Base-by-base conservation (phyloP, 1,140 invertebrate species). In the Euschistus heros region DNA sequence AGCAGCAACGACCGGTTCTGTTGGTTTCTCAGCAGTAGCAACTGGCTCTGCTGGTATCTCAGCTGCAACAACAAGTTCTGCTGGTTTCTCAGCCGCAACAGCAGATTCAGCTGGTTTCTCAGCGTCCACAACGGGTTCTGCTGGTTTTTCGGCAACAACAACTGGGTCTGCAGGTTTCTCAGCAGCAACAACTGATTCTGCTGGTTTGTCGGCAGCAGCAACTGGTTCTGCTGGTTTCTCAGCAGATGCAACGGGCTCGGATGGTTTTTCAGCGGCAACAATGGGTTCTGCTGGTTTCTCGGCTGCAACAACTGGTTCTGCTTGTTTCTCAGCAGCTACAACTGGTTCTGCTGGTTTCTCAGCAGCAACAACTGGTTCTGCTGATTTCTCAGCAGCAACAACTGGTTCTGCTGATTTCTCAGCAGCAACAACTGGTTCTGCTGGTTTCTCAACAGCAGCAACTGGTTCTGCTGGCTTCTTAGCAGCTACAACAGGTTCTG, bases 71-170 rank as follows among this genome's bases (percentile, higher is more conserved):
- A 6, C 27, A 6, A 50, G 59, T n/a, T 66, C 62, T 59, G 68
- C 62, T 47, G 71, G 65, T 24, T 70, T 69, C 24, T 59, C 66
- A 27, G 69, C 68, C 27, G 69, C 61, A 63, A 70, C 66, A 61
- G 68, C 67, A 60, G 63, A 63, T 42, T 42, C 17, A 17, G 6
- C 30, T 61, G 59, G 30, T 17, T 20, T 46, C 27, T 68, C 69
- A 5, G 65, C 22, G 33, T 52, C 20, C 10, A 33, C 47, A 55
- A 63, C 66, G 65, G 62, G 62, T 57, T 62, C 66, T 26, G 68
- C 52, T 24, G 68, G 30, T 42, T 54, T 30, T 65, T 60, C 37
- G 42, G 66, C 54, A 20, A 66, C 37, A 47, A 70, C 55, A 46
- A 66, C 62, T 68, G 68, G 65, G 66, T 69, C 64, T 52, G 22